phyloP scores from a whole-genome alignment of 2,113 vertebrate genomes.

The Hydrolagus affinis region DNA sequence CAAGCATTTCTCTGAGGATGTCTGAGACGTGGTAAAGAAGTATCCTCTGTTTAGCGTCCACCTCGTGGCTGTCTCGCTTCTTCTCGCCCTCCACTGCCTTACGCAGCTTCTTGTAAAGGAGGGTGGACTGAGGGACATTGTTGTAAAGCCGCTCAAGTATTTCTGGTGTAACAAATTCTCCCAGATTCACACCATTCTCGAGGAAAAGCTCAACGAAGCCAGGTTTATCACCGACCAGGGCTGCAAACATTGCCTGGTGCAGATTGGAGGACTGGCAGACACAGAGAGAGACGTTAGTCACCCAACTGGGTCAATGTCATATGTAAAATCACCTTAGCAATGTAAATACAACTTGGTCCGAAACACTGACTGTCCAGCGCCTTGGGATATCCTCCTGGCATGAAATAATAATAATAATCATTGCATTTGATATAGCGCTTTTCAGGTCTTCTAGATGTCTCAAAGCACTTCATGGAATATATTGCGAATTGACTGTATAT shows the following conservation, averaged over 20 bases:
- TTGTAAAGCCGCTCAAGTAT: slow-evolving; percentile 69
- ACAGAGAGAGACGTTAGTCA: neutral
- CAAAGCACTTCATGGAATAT: no score
- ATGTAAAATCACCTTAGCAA: no score
- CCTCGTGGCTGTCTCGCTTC: slow-evolving; percentile 30
- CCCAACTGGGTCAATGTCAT: neutral
- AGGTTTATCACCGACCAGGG: slow-evolving; percentile 78
- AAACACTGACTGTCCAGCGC: no score
- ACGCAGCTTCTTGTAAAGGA: slow-evolving; percentile 69
- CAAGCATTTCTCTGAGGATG: slow-evolving; percentile 74
- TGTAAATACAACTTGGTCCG: no score
- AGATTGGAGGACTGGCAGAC: slow-evolving; percentile 71
- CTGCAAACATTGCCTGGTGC: slow-evolving; percentile 72
- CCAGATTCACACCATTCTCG: slow-evolving; percentile 75
- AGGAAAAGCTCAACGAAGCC: slow-evolving; percentile 83
- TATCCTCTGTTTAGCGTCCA: slow-evolving; percentile 37
- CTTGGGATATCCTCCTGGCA: no score
- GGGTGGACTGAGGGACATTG: slow-evolving; percentile 62
- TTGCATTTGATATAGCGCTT: no score
- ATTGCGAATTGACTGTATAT: no score
- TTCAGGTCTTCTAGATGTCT: no score
- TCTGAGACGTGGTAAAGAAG: slow-evolving; percentile 66
- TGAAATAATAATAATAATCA: no score
- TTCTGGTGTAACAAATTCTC: slow-evolving; percentile 67
- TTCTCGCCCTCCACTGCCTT: slow-evolving; percentile 57